Conservation (phyloP, 2,797 vertebrate genomes). For the Argya squamiceps region DNA sequence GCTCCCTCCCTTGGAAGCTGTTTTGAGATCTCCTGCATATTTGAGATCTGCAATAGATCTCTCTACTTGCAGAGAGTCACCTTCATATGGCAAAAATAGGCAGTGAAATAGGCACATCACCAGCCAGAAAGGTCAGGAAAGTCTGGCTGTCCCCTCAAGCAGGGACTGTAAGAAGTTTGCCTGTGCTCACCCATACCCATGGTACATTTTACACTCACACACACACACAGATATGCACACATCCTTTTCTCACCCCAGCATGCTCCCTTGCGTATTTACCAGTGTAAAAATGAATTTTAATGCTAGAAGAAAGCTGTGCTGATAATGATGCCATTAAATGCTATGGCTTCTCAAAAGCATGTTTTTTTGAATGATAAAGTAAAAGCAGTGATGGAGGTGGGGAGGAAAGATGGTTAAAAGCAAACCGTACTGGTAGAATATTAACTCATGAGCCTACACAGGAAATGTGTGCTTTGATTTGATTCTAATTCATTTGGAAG, state of each 20-base stretch:
- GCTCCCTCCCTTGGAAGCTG: background rate
- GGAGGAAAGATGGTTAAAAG: background rate
- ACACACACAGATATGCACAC: accelerated
- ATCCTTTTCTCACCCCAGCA: background rate
- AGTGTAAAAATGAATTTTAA: conserved; percentile 1
- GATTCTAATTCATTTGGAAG: background rate
- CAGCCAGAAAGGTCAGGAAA: background rate
- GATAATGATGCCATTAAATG: background rate
- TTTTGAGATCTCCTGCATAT: background rate
- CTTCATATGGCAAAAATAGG: background rate
- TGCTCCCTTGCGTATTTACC: background rate
- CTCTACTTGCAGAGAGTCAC: background rate
- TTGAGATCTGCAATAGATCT: no score
- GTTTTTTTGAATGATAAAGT: background rate
- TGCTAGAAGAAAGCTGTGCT: background rate
- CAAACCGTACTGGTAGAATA: background rate
- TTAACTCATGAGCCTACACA: background rate
- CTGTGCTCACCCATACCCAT: background rate
- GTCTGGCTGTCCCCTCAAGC: background rate
- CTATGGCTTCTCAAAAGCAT: background rate
- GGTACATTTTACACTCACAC: background rate
- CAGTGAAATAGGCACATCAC: background rate
- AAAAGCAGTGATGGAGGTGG: background rate
- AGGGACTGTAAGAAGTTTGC: background rate
- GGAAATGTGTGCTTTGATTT: background rate